phyloP scores from a whole-genome alignment of 92 coral and sea anemone genomes.

The Palythoa caribaeorum region DNA sequence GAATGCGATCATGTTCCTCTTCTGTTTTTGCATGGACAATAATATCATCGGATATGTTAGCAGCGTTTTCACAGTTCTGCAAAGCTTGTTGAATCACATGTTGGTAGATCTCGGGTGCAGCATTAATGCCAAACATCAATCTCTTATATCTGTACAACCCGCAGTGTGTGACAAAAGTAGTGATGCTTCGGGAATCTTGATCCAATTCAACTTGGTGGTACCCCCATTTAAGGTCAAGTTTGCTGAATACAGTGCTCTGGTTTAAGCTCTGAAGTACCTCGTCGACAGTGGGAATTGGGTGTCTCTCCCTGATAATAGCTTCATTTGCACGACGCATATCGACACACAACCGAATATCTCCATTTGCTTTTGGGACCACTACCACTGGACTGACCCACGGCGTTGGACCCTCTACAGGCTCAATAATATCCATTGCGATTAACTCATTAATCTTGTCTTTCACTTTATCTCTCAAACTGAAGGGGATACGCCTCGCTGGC shows the following conservation, averaged over 20 bases:
- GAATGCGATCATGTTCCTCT: conserved; percentile 25
- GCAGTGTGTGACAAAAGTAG: no score
- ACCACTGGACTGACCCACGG: conserved; percentile 64
- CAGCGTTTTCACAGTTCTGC: conserved; percentile 28
- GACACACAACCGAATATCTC: not conserved
- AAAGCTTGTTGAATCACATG: not conserved
- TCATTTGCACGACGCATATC: conserved; percentile 48
- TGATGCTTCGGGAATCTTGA: conserved; percentile 33
- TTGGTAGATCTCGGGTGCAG: not conserved
- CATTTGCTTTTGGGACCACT: conserved; percentile 56
- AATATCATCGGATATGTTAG: conserved; percentile 29
- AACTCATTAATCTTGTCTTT: conserved; percentile 44
- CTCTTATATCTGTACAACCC: no score
- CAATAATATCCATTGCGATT: conserved; percentile 22
- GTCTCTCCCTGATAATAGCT: conserved; percentile 52
- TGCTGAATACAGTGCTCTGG: conserved; percentile 59
- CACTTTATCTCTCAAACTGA: conserved; percentile 49
- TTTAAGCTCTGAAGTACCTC: conserved; percentile 42
- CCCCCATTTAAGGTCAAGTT: conserved; percentile 52
- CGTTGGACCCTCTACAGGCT: conserved; percentile 23
- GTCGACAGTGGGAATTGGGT: conserved; percentile 54
- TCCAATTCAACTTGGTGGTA: conserved; percentile 52
- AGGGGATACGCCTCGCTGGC: conserved; percentile 38
- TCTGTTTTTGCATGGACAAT: conserved; percentile 32
- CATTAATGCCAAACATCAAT: conserved; percentile 24